phyloP scores from a whole-genome alignment of 2,797 vertebrate species.

The Rhynchonycteris naso region DNA sequence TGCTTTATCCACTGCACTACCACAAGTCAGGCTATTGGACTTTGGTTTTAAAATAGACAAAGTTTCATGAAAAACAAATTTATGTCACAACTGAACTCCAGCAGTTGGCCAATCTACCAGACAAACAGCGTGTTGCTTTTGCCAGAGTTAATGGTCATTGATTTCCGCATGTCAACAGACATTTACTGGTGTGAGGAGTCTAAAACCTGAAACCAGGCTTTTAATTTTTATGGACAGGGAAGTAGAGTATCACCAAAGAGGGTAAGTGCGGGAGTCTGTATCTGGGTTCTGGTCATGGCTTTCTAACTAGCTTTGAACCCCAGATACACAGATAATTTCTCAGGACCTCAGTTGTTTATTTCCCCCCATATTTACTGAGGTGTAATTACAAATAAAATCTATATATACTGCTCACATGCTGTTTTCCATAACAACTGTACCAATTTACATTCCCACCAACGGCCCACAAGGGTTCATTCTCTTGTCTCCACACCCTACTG shows the following conservation, averaged over 20 bases:
- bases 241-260: background rate
- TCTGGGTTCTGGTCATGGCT: background rate
- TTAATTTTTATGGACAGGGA: background rate
- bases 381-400: background rate
- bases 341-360: background rate
- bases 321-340: background rate
- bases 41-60: constrained; percentile 52
- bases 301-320: background rate
- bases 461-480: background rate
- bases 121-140: constrained; percentile 27
- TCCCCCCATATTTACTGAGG: background rate
- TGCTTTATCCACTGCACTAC: too few species aligned
- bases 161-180: background rate
- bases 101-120: background rate
- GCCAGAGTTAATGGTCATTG: background rate
- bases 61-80: constrained; percentile 53
- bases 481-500: background rate
- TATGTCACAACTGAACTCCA: constrained; percentile 10
- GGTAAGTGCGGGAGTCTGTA: background rate
- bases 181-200: background rate
- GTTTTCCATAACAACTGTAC: background rate
- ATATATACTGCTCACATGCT: background rate
- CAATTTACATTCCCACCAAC: background rate
- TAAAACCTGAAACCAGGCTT: background rate
- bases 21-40: background rate